Percentiles rank a stretch among this genome's conserved stretches.
Evolutionary conservation across 2,797 vertebrate genomes (phyloP).

Genomic region (Pangasius larnaudii): DNA sequence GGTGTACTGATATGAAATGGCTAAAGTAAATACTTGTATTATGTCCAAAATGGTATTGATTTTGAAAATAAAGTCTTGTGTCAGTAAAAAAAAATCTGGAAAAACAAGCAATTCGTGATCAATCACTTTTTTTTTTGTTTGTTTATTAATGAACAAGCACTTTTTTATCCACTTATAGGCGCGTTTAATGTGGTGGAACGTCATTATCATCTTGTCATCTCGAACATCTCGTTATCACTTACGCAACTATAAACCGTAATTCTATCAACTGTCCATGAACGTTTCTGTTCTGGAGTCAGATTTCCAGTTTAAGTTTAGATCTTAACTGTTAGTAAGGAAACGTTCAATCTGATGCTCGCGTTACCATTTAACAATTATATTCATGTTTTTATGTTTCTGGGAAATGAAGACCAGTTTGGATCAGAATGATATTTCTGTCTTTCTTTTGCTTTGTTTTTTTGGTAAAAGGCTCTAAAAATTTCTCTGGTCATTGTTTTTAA

Average conservation of each 20-base stretch:
- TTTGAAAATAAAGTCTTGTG: background rate
- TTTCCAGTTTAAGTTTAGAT: background rate
- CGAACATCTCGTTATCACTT: background rate
- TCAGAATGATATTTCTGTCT: background rate
- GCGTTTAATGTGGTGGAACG: background rate
- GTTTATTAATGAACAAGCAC: background rate
- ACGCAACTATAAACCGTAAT: background rate
- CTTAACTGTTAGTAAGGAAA: background rate
- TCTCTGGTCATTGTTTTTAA: background rate
- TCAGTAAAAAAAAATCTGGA: background rate
- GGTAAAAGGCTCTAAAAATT: background rate
- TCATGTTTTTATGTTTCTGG: background rate
- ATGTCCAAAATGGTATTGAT: background rate
- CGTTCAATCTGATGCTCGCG: background rate
- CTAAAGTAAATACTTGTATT: background rate
- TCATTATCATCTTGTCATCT: too few species aligned
- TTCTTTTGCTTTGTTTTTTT: background rate
- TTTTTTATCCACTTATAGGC: background rate
- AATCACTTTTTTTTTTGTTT: background rate
- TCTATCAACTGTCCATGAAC: too few species aligned
- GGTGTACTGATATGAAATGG: background rate
- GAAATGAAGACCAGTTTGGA: background rate
- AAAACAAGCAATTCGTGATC: background rate
- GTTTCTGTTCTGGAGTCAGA: too few species aligned
- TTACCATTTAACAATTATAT: background rate